Conservation (phyloP, 2,113 vertebrate genomes). For the Myiozetetes cayanensis region DNA sequence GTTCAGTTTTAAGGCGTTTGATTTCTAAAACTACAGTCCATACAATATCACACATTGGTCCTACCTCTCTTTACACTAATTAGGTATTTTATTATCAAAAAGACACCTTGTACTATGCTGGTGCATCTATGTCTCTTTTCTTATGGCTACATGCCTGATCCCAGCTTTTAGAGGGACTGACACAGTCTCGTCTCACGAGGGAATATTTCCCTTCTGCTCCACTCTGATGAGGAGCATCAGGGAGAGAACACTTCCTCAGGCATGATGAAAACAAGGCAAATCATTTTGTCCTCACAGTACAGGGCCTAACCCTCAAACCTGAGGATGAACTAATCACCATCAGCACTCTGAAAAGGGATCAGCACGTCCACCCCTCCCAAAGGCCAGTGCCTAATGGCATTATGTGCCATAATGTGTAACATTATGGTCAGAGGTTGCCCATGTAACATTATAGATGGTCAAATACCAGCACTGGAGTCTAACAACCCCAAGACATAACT, state of each 20-base stretch:
- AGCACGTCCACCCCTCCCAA: accelerated
- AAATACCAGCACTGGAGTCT: neutral
- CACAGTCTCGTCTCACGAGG: neutral
- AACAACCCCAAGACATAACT: neutral
- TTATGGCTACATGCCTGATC: neutral
- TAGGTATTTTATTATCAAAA: constrained; percentile 52
- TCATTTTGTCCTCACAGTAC: accelerated
- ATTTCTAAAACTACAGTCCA: constrained; percentile 37
- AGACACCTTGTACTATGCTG: neutral
- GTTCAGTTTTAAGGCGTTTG: neutral
- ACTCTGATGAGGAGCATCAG: neutral
- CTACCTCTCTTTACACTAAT: constrained; percentile 35
- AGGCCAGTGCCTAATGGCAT: neutral
- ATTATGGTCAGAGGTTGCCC: neutral
- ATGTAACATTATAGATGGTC: neutral
- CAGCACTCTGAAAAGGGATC: neutral
- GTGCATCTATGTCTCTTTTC: constrained; percentile 10
- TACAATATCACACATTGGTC: neutral
- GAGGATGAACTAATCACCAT: accelerated
- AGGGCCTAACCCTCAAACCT: neutral
- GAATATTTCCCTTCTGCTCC: neutral
- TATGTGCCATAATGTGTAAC: neutral
- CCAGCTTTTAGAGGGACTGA: constrained; percentile 16
- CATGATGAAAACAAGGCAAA: neutral
- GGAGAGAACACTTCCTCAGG: neutral